Base-by-base conservation (phyloP, 2,113 vertebrate species). In the Polyodon spathula region DNA sequence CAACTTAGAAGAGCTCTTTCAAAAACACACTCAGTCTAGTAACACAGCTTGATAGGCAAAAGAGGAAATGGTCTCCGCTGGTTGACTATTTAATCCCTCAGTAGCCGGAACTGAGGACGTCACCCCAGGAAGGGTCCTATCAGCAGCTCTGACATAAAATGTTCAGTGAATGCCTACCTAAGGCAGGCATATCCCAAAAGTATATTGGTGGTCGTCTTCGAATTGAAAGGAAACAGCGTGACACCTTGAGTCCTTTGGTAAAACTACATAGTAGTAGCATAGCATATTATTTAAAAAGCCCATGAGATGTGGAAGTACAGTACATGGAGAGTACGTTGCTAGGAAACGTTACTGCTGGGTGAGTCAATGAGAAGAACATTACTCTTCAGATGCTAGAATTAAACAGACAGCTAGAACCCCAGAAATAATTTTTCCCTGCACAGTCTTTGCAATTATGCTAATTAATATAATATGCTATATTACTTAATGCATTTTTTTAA, bases 281-380 rank as follows among this genome's bases (percentile, higher is more conserved):
- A 68, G 63, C 67, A 78, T 63, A 80, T 72, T 82, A 81, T 79
- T 81, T 83, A 78, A 82, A 80, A 81, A 59, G 66, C 72, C 73
- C 77, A 73, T 76, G 75, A 76, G 72, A 74, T 71, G 68, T 63
- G 65, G 74, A 82, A 74, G 66, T 70, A 74, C 57, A 78, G 78
- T 74, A 83, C 75, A 72, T 77, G 68, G 64, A 79, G 72, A 77
- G 71, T 75, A 71, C 64, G 78, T 80, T 86, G 78, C 75, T 81
- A 87, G 81, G 78, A 81, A 86, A 84, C 81, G 60, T 77, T 73
- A 78, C 71, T 77, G 65, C 76, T 69, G 74, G 62, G 66, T 71
- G 67, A 84, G 73, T 79, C 73, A 76, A 80, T 68, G 73, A 83
- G 66, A 69, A 73, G 75, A 77, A 73, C 71, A 59, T 71, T 70